Evolutionary conservation across 2,113 vertebrate species (phyloP).

Genomic region (Chaenogobius annularis): DNA sequence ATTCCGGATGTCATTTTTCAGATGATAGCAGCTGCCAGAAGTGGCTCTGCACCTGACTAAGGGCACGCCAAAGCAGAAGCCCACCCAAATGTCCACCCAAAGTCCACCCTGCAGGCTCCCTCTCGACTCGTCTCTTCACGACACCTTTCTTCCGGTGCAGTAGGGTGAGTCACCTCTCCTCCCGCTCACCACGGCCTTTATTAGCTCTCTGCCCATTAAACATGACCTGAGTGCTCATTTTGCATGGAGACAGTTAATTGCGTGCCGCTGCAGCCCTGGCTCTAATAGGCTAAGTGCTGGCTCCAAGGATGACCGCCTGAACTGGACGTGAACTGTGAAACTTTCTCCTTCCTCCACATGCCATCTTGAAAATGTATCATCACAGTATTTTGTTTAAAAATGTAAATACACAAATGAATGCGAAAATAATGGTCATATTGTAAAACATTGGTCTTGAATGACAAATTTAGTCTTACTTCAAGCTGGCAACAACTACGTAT

Average conservation of each 20-base stretch:
- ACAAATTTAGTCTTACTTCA: neutral
- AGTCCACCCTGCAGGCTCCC: slow-evolving; percentile 2
- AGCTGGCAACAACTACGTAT: neutral
- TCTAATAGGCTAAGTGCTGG: slow-evolving; percentile 67
- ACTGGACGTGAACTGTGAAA: slow-evolving; percentile 59
- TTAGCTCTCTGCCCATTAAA: slow-evolving; percentile 73
- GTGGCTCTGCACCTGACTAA: slow-evolving; percentile 23
- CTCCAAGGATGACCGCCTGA: slow-evolving; percentile 54
- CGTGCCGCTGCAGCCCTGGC: slow-evolving; percentile 46
- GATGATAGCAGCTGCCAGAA: slow-evolving; percentile 15
- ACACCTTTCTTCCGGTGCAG: slow-evolving; percentile 35
- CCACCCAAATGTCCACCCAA: slow-evolving; percentile 22
- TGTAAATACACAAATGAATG: neutral
- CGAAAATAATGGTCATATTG: neutral
- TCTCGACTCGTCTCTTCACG: slow-evolving; percentile 28
- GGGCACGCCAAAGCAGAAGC: slow-evolving; percentile 23
- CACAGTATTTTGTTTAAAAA: slow-evolving; percentile 15
- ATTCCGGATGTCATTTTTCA: neutral
- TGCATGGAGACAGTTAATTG: slow-evolving; percentile 72
- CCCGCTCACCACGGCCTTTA: slow-evolving; percentile 58
- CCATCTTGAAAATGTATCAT: slow-evolving; percentile 44
- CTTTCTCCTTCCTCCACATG: slow-evolving; percentile 38
- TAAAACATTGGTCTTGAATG: neutral
- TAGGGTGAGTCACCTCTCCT: slow-evolving; percentile 55
- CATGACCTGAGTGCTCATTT: slow-evolving; percentile 72